A percentile compares a stretch with the other conserved stretches of the same genome.
These are phyloP conservation scores for Pachymerium ferrugineum DNA, from an alignment of 2,888 invertebrate genomes.

Conservation along the genomic window DNA sequence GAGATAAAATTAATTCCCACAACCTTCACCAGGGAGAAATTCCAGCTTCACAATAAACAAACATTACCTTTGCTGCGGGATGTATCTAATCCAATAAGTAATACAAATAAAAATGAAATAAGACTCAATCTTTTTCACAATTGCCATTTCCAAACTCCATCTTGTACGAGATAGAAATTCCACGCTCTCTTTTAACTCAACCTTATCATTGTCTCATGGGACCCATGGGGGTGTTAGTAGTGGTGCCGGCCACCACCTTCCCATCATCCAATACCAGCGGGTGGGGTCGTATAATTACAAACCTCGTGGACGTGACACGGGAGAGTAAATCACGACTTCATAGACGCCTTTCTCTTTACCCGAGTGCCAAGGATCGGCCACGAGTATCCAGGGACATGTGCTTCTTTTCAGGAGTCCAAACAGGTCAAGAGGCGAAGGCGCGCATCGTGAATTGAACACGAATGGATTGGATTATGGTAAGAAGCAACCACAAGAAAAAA, in stretches of 20 bases:
- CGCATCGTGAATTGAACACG: constrained; percentile 7
- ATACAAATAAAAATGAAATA: constrained; percentile 16
- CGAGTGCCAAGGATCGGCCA: background rate
- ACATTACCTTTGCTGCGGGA: background rate
- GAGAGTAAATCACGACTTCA: constrained; percentile 27
- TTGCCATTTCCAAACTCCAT: background rate
- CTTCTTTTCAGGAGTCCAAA: constrained; percentile 15
- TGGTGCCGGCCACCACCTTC: constrained; percentile 19
- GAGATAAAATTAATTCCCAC: constrained; percentile 17
- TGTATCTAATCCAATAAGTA: constrained; percentile 6
- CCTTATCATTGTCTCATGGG: constrained; percentile 23
- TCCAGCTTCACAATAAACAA: background rate
- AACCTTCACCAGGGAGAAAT: background rate
- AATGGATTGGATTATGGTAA: constrained; percentile 1
- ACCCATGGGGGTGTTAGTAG: constrained; percentile 23
- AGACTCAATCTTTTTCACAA: constrained; percentile 24
- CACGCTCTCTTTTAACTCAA: constrained; percentile 24
- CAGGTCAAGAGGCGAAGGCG: constrained; percentile 7
- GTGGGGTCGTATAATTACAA: constrained; percentile 17
- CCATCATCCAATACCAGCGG: background rate
- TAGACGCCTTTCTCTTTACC: constrained; percentile 14
- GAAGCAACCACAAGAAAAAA: background rate
- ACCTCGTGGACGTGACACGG: constrained; percentile 23
- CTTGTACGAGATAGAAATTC: constrained; percentile 2
- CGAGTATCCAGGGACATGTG: constrained; percentile 8